These are phyloP conservation scores for Emydura subglobosa DNA, from an alignment of 2,113 vertebrate genomes.

Conservation along the genomic window DNA sequence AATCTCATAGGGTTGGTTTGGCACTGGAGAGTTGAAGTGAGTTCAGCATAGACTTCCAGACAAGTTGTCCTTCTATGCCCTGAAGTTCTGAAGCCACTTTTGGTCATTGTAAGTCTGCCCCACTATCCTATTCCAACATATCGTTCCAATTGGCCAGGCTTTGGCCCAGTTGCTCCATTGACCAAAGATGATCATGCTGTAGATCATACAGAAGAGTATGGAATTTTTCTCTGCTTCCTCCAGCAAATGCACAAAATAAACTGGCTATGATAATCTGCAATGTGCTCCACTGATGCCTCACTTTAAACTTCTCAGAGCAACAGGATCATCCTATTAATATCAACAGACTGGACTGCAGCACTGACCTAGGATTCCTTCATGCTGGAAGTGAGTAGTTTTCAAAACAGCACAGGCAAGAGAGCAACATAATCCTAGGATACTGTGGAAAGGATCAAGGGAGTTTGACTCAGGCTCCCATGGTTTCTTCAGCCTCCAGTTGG, in stretches of 20 bases:
- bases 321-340: neutral
- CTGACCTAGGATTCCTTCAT: neutral
- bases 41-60: accelerated
- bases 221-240: neutral
- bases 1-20: neutral
- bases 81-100: neutral
- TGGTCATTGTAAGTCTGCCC: neutral
- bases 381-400: neutral
- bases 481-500: neutral
- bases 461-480: neutral
- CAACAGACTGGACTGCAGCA: neutral
- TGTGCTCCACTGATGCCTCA: neutral
- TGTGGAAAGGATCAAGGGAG: neutral
- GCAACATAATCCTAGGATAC: neutral
- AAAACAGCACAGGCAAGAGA: neutral
- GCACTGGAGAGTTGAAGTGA: neutral
- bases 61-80: neutral
- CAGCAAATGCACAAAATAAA: neutral
- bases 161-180: neutral
- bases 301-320: neutral
- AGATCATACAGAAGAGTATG: accelerated
- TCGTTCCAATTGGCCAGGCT: neutral
- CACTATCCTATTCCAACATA: neutral
- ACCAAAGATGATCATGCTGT: neutral
- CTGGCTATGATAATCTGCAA: neutral